Base-by-base conservation (phyloP, 37 sponge, comb jelly and placozoan genomes). In the Cliona cf. orientalis region DNA sequence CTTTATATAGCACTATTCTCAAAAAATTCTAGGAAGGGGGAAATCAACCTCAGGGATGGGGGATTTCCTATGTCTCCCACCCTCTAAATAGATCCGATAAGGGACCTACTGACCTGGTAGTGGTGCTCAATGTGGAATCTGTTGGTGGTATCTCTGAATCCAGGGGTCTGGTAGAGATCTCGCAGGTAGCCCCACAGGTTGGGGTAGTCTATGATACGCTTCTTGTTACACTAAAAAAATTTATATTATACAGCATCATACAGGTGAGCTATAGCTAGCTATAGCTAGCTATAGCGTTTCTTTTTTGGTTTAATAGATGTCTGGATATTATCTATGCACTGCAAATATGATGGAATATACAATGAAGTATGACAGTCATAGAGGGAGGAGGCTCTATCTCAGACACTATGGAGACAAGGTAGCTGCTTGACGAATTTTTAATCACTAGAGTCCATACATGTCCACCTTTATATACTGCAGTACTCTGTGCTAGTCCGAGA, bases 181-280 rank as follows among this genome's bases (percentile, higher is more conserved):
- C 97, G 72, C 64, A 93, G 77, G 74, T 91, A 96, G 23, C 84
- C 92, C 92, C 95, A 96, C 45, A 96, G 33, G 68, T 94, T 91
- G 32, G 94, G 89, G 72, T 94, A 96, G 63, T 96, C 97, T 59
- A 94, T 64, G 40, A 96, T 91, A 31, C 97, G 66, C 75, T 79
- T 90, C 80, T 88, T 91, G 69, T 96, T 96, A 80, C 97, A 96
- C 92, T 91, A 42, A 35, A 75, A 56, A 1, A 63, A 11, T 49
- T 9, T 49, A 14, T 49, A 14, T 49, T 9, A 19, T 9, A 91
- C n/a, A n/a, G n/a, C 25, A 42, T 38, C 12, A 3, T 62, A 23
- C 29, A n/a, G n/a, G n/a, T n/a, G n/a, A 49, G 55, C n/a, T n/a
- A n/a, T n/a, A n/a, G n/a, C n/a, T n/a, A n/a, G n/a, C n/a, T n/a